Evolutionary conservation across 2,888 invertebrate species (phyloP), one percentile per base, ranked within the genome.

Genomic region (Heliothis peltigera): DNA sequence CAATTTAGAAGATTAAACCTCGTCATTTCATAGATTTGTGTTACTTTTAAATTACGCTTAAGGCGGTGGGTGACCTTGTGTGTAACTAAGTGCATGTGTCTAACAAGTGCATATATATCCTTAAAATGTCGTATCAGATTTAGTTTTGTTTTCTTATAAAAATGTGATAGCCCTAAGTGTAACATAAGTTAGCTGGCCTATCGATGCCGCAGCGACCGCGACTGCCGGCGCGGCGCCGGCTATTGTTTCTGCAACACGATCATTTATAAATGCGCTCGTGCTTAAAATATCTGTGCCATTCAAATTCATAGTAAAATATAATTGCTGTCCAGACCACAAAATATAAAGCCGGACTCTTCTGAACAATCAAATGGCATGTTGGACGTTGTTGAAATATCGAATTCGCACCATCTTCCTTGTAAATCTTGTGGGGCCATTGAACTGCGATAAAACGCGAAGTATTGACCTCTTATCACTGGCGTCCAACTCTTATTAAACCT

Each of bases 391-490:
- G 25, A 4, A 15, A n/a, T 39, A 39, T 39, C 15, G n/a, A 39
- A 39, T 39, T 17, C 49, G 44, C 63, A 64, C 67, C 54, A 66
- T 75, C 63, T 69, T 62, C 61, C 64, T 79, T 62, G 62, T 80
- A 77, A 77, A 79, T 77, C 70, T 73, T 66, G 67, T 64, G 63
- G 77, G 83, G 84, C 59, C 84, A 76, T 78, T 82, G 85, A 75
- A 75, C 83, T 78, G 65, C 62, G 80, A 77, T 72, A 82, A 47
- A 72, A 75, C 42, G 53, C 51, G 56, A 65, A 64, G 61, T 67
- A 77, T 75, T 86, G 89, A 89, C 87, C 89, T 87, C 82, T 89
- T 89, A 89, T 89, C 87, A 80, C 62, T 75, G 61, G 57, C 63
- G 56, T 62, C 43, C 65, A 66, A 60, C 64, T 64, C 58, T 68